Base-by-base conservation (phyloP, 2,113 vertebrate genomes). In the Oxyruncus cristatus region DNA sequence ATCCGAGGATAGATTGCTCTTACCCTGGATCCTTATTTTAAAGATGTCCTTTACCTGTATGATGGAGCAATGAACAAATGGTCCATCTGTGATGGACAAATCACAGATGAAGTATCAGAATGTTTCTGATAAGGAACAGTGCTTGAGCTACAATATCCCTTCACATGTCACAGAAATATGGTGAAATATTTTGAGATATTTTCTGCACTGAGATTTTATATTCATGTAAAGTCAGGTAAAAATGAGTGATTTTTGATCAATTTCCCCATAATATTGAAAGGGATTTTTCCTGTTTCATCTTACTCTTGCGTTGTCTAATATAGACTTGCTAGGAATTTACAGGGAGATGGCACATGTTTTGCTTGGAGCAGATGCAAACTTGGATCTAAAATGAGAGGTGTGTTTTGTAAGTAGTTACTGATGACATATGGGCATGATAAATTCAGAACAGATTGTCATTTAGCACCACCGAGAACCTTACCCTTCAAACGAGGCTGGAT, bases 361-460 rank as follows among this genome's bases (percentile, higher is more conserved):
- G 72, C 68, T 93, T 80, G 80, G 85, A 95, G 86, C 75, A 96
- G 92, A 96, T 96, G 92, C 83, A 94, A 92, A 93, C 88, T 92
- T 89, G 92, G 79, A 84, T 96, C 96, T 97, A 95, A 96, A 97
- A 94, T 0, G 76, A 96, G 96, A 96, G 83, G 80, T 94, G 92
- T 95, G 83, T 92, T 94, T 94, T 94, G 22, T 91, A 81, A 95
- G 92, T 96, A 92, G 93, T 49, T 96, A 20, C 91, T 95, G 93
- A 41, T 94, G 85, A 65, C 95, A 96, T 96, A 96, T 93, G 95
- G 96, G 83, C 56, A 72, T 68, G 92, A 95, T 79, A 95, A 96
- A 96, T 96, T 91, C 90, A 94, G 96, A 90, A 61, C 96, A 94
- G 88, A 92, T 88, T 96, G 88, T 88, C 93, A 49, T 91, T 94